Base-by-base conservation (phyloP, 37 sponge, comb jelly and placozoan species). In the Cliona cf. orientalis region DNA sequence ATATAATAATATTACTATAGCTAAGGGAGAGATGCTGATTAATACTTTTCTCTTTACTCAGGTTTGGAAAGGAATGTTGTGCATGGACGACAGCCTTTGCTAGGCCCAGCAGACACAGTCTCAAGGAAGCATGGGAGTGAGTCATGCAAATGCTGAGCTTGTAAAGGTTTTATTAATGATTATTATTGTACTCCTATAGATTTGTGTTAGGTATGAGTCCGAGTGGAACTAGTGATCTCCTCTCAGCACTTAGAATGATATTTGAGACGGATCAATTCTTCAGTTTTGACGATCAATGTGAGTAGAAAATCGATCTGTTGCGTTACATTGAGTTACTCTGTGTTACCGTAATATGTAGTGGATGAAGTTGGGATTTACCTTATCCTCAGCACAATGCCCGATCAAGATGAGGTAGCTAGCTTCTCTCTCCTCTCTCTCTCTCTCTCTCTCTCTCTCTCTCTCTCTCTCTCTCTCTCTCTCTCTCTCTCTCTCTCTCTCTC, bases 81-180 rank as follows among this genome's bases (percentile, higher is more conserved):
- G 23, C 57, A 34, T 76, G 76, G 85, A 75, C 33, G 21, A 35
- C 40, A 22, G 60, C 38, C 11, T 72, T 84, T 38, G 56, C 44
- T 22, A 35, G 43, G 43, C 76, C 75, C 35, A n/a, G 36, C 25
- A 26, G 44, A 9, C 44, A 58, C 33, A 76, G 34, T 31, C 42
- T 84, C 4, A 5, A 55, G 0, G 58, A 84, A 33, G 76, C 77
- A 56, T 84, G 85, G 85, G 77, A 58, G 85, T 84, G 58, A 84
- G 75, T 75, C 5, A 38, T n/a, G 7, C 26, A 25, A 5, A 61
- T 12, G 23, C 44, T 42, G 36, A 44, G 46, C 44, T 71, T 17
- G 17, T 2, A 36, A 41, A 21, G 12, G 23, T 45, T 6, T 12
- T 5, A 21, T 4, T 23, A 41, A 21, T 5, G n/a, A 71, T 43